These are phyloP conservation scores for Cyrtonyx montezumae DNA, from an alignment of 2,113 vertebrate species.

Conservation along the genomic window DNA sequence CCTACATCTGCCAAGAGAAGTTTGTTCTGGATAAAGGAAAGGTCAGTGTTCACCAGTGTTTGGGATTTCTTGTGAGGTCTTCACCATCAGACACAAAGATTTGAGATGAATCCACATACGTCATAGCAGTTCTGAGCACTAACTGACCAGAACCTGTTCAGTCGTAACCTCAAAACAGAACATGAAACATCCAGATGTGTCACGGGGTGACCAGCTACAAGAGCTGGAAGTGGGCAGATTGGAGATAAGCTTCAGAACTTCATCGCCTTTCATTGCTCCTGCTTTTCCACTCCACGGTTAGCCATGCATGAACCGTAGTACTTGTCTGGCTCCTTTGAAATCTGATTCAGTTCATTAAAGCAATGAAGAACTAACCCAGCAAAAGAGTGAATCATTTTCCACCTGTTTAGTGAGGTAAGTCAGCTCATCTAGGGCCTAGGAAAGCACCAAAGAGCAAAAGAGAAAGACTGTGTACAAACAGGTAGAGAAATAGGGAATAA, in stretches of 20 bases:
- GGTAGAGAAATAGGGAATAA: not conserved
- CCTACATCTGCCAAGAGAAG: not conserved
- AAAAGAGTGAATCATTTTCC: not conserved
- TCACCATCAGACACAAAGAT: not conserved
- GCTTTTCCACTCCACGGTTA: not conserved
- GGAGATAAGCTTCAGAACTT: not conserved
- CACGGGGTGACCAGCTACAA: not conserved
- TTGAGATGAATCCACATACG: not conserved
- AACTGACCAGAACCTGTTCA: not conserved
- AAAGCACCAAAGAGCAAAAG: not conserved
- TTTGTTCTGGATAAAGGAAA: not conserved
- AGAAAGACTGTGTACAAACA: not conserved
- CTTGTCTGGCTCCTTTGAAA: not conserved
- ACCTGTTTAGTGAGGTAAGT: constrained; percentile 25
- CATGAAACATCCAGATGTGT: not conserved
- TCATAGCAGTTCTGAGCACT: not conserved
- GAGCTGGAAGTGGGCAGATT: not conserved
- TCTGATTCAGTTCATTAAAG: constrained; percentile 18
- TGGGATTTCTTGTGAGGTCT: constrained; percentile 18
- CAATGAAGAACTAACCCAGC: not conserved
- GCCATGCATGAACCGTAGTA: not conserved
- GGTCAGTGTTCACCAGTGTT: not conserved
- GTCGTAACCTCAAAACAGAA: not conserved
- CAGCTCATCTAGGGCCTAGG: not conserved
- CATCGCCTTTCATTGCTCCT: not conserved